Percentiles rank a stretch among this genome's conserved stretches.
phyloP scores from a whole-genome alignment of 2,113 vertebrate genomes.

The Diadophis punctatus region DNA sequence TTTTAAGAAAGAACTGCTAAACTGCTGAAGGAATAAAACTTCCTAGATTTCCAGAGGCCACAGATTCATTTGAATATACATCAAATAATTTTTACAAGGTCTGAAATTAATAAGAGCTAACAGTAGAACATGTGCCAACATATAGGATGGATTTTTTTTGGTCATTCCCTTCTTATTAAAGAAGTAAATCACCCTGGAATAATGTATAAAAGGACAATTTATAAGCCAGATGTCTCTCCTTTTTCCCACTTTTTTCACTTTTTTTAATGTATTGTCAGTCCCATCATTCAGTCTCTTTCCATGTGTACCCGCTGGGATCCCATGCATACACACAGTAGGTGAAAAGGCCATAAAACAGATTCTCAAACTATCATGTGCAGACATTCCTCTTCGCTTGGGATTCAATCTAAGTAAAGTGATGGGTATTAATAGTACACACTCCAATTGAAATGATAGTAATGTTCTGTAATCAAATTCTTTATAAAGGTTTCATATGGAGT shows the following conservation, averaged over 20 bases:
- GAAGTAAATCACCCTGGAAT: constrained; percentile 42
- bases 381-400: neutral
- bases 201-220: constrained; percentile 19
- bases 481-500: neutral
- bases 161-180: constrained; percentile 49
- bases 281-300: neutral
- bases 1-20: neutral
- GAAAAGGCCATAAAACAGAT: constrained; percentile 5
- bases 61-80: constrained; percentile 39
- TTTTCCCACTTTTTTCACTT: neutral
- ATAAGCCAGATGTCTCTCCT: neutral
- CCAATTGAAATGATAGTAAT: neutral
- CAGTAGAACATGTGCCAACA: constrained; percentile 36
- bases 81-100: constrained; percentile 35
- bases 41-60: constrained; percentile 33
- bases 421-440: neutral
- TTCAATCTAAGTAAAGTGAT: neutral
- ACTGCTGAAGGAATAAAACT: constrained; percentile 2
- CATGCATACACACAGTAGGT: neutral
- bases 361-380: neutral
- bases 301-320: neutral
- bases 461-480: neutral
- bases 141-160: constrained; percentile 32
- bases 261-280: constrained; percentile 7
- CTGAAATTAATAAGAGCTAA: constrained; percentile 29